Conservation (phyloP, 2,113 vertebrate species). For the Mormyrus iriodes region DNA sequence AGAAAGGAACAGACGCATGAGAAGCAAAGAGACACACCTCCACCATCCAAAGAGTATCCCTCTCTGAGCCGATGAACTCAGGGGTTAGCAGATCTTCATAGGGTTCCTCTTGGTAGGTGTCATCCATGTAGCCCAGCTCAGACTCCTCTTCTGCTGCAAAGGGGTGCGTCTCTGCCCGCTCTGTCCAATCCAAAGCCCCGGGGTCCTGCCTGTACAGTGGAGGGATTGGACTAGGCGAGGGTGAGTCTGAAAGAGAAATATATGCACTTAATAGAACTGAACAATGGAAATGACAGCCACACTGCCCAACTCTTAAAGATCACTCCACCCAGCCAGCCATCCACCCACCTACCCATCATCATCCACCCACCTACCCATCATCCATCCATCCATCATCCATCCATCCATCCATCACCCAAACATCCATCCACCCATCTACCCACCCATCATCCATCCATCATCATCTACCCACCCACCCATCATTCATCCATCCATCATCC, state of each 20-base stretch:
- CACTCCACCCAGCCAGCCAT: not conserved
- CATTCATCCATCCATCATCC: not conserved
- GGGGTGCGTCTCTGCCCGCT: conserved; percentile 63
- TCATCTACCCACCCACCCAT: not conserved
- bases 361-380: not conserved
- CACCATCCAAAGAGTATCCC: conserved; percentile 64
- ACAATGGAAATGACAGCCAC: not conserved
- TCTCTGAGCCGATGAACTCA: conserved; percentile 63
- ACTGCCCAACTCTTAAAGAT: not conserved
- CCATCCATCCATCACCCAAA: not conserved
- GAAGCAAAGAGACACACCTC: conserved; percentile 49
- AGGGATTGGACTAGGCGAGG: conserved; percentile 55
- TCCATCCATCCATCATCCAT: too few relatives aligned
- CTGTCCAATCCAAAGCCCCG: conserved; percentile 57
- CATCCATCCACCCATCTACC: not conserved
- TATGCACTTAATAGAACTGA: not conserved
- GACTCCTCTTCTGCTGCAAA: conserved; percentile 64
- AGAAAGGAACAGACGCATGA: not conserved
- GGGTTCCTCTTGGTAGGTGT: conserved; percentile 64
- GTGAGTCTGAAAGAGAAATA: conserved; percentile 48
- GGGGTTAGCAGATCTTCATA: conserved; percentile 69
- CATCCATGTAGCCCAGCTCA: conserved; percentile 69
- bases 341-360: not conserved
- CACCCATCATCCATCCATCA: not conserved
- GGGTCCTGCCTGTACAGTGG: conserved; percentile 57